Conservation (phyloP, 2,888 invertebrate species). For the Ophion costatus region DNA sequence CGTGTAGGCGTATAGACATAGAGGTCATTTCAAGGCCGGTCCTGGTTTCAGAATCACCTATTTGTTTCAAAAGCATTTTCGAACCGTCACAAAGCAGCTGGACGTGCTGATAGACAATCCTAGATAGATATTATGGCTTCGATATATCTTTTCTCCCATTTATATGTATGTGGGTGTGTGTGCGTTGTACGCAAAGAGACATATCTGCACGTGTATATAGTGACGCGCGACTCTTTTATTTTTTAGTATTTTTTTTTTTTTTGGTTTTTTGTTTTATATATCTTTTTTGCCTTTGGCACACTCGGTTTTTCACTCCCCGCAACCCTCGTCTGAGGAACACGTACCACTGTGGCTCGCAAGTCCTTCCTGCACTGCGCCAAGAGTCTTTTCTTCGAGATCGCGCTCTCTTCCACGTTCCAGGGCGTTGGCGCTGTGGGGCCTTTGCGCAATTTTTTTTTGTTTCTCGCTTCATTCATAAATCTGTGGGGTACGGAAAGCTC, state of each 20-base stretch:
- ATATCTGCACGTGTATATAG: conserved; percentile 27
- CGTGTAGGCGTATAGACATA: no score
- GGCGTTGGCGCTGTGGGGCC: conserved; percentile 2
- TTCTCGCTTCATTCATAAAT: conserved; percentile 23
- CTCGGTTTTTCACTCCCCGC: conserved; percentile 32
- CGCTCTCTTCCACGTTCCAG: conserved; percentile 13
- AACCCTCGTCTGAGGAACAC: conserved; percentile 48
- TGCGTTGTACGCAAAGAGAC: not conserved
- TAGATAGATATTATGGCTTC: no score
- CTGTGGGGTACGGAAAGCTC: not conserved
- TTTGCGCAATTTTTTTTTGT: conserved; percentile 45
- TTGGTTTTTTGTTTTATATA: not conserved
- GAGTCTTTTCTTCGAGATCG: conserved; percentile 53
- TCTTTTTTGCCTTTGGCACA: conserved; percentile 53
- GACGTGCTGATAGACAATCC: no score
- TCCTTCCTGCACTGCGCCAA: conserved; percentile 1
- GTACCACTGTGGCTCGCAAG: conserved; percentile 39
- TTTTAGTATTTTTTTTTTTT: conserved; percentile 33
- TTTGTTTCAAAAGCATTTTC: no score
- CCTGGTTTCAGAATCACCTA: no score
- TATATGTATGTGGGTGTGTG: no score
- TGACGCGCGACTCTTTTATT: conserved; percentile 44
- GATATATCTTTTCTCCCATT: no score
- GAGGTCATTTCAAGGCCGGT: no score
- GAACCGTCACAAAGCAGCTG: no score